A percentile compares a stretch with the other conserved stretches of the same genome.
These are phyloP conservation scores for Drosophila basisetae DNA, from an alignment of 2,888 invertebrate species.

Conservation along the genomic window DNA sequence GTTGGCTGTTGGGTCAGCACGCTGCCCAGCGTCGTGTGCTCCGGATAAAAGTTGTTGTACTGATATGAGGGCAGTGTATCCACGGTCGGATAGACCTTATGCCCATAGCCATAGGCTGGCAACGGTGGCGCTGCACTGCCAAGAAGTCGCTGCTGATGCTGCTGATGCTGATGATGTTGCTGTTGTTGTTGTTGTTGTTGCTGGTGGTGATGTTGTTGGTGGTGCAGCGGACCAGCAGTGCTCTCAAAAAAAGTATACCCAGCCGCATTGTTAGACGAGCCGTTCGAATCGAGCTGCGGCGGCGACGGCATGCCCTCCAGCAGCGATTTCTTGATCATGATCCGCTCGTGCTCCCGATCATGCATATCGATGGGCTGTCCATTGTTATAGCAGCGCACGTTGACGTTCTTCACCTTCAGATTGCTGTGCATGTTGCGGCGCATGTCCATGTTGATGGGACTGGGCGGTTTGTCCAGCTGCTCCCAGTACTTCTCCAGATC, in stretches of 20 bases:
- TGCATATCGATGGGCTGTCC: conserved; percentile 84
- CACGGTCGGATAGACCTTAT: conserved; percentile 83
- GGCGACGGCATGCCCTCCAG: conserved; percentile 85
- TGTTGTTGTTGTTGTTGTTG: conserved; percentile 18
- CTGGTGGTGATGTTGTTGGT: conserved; percentile 30
- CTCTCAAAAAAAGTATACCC: conserved; percentile 84
- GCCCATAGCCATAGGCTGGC: conserved; percentile 70
- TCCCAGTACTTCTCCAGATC: conserved; percentile 85
- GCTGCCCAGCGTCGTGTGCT: conserved; percentile 72
- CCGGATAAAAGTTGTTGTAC: conserved; percentile 85
- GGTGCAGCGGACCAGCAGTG: conserved; percentile 79
- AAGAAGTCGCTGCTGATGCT: conserved; percentile 34
- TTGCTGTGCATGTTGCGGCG: conserved; percentile 85
- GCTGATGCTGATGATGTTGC: conserved; percentile 25
- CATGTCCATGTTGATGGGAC: conserved; percentile 84
- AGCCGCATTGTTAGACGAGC: conserved; percentile 57
- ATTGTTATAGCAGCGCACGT: conserved; percentile 84
- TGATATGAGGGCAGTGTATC: conserved; percentile 84
- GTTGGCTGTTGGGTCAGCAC: conserved; percentile 82
- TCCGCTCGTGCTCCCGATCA: conserved; percentile 84
- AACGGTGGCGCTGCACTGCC: conserved; percentile 23
- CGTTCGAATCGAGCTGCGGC: conserved; percentile 78
- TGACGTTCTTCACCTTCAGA: conserved; percentile 84
- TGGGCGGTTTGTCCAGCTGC: conserved; percentile 84
- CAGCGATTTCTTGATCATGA: conserved; percentile 84